Conservation (phyloP, 1,140 invertebrate species). For the Penaeus chinensis region DNA sequence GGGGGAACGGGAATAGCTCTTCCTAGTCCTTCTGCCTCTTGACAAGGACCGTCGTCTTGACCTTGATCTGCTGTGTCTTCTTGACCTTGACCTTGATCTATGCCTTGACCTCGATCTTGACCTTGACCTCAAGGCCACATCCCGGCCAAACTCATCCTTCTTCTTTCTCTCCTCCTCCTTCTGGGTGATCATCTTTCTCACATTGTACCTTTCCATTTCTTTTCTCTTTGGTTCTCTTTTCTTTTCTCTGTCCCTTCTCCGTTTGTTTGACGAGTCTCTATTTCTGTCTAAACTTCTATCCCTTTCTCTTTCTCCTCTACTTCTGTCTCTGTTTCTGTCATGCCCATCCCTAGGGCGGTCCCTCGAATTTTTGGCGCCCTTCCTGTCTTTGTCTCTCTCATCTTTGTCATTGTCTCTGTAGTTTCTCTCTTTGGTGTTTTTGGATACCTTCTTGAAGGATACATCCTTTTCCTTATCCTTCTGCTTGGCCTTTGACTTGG, state of each 20-base stretch:
- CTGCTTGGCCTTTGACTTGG: conserved; percentile 39
- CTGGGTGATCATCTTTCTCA: conserved; percentile 79
- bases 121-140: conserved; percentile 70
- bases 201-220: conserved; percentile 84
- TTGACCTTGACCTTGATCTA: conserved; percentile 65
- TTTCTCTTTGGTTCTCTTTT: conserved; percentile 67
- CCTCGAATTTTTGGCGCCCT: conserved; percentile 44
- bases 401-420: conserved; percentile 62
- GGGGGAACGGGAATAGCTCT: conserved; percentile 52
- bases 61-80: conserved; percentile 63
- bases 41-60: conserved; percentile 63
- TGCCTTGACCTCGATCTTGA: conserved; percentile 59
- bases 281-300: conserved; percentile 47
- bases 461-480: conserved; percentile 58
- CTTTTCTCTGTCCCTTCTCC: conserved; percentile 53
- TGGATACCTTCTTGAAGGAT: conserved; percentile 64
- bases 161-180: conserved; percentile 68
- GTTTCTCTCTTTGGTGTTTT: conserved; percentile 66
- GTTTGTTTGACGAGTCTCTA: conserved; percentile 36
- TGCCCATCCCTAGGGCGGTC: conserved; percentile 41
- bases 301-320: conserved; percentile 22
- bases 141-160: conserved; percentile 85
- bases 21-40: conserved; percentile 50
- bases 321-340: conserved; percentile 26
- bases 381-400: conserved; percentile 40